Base-by-base conservation (phyloP, 23 tunicate species). In the Corella eumyota region DNA sequence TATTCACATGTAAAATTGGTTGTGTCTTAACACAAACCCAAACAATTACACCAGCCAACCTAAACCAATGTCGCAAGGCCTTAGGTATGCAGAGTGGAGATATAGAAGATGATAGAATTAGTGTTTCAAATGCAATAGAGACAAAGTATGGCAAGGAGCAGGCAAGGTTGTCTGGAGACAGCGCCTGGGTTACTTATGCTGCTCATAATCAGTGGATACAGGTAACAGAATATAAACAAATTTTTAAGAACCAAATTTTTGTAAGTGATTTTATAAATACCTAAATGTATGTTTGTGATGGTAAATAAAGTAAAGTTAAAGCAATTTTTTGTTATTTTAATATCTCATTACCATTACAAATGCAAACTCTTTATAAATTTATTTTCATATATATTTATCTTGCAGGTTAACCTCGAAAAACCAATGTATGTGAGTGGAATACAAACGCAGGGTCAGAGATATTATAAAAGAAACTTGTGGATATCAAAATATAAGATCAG, bases 61-160 rank as follows among this genome's bases (percentile, higher is more conserved):
- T n/a, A n/a, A n/a, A n/a, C n/a, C n/a, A n/a, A n/a, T 40, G 48
- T 40, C 13, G 15, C 48, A 11, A 15, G 48, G 15, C 11, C 54
- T 34, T 72, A 48, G 78, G 78, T 2, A 30, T 72, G 60, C 46
- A 62, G 33, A 72, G 68, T 29, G 78, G 78, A 32, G 78, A 72
- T 32, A 61, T 72, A 3, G 49, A 46, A 2, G 68, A 72, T 48
- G 68, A 61, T 34, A 30, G 34, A 4, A 30, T 72, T 3, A 4
- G 50, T 6, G 68, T 72, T 7, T 72, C 78, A 7, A 21, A 45
- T 7, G 38, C 55, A 11, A n/a, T 49, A 4, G 65, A 11, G 3
- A 2, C 13, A 22, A 32, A 31, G 24, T 49, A 61, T 25, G 78
- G 78, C 13, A 72, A 72, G 32, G 78, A 72, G 60, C 15, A 72